Evolutionary conservation across 2,888 invertebrate genomes (phyloP).

Genomic region (Erebia palarica): DNA sequence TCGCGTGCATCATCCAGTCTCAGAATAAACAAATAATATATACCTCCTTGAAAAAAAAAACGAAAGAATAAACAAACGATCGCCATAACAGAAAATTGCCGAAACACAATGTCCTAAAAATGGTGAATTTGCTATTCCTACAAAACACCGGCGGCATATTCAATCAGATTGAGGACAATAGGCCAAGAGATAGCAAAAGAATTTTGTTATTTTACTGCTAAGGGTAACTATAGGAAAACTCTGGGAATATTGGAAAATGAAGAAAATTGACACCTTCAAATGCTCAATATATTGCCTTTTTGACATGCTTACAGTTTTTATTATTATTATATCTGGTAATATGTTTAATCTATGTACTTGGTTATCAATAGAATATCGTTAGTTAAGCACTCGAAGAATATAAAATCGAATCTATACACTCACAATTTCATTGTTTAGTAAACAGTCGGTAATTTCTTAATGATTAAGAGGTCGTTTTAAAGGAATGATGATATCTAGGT

Average conservation of each 20-base stretch:
- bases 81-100: slow-evolving; percentile 10
- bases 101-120: slow-evolving; percentile 21
- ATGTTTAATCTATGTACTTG: no score
- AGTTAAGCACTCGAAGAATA: no score
- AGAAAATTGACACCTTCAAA: neutral
- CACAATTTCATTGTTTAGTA: no score
- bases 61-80: slow-evolving; percentile 11
- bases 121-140: slow-evolving; percentile 13
- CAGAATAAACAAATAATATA: neutral
- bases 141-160: slow-evolving; percentile 24
- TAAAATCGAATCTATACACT: no score
- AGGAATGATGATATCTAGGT: neutral
- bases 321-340: no score
- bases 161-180: slow-evolving; percentile 22
- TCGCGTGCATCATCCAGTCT: no score
- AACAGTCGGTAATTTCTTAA: no score
- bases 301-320: neutral
- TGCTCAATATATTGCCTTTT: neutral
- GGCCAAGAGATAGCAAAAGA: neutral
- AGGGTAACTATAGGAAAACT: neutral
- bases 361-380: no score
- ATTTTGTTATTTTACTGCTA: neutral
- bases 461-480: no score
- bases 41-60: slow-evolving; percentile 5
- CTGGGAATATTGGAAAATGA: neutral